Conservation (phyloP, 1,140 invertebrate genomes). For the Trachelipus rathkii region DNA sequence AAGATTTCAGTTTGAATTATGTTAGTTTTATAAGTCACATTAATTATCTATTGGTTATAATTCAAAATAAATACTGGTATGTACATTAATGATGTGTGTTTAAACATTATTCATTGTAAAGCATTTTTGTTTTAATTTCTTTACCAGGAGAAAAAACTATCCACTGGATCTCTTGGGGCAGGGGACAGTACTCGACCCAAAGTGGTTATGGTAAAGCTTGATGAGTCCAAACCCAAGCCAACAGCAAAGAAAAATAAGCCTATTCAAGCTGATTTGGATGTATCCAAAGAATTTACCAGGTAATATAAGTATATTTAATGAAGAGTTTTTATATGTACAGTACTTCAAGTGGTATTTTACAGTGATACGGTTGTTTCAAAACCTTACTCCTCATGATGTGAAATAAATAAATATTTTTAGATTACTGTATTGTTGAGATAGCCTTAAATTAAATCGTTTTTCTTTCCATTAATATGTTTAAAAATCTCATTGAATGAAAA, state of each 20-base stretch:
- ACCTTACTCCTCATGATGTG: no score
- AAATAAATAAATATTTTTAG: no score
- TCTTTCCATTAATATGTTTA: no score
- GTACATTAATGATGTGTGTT: background rate
- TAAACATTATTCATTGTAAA: background rate
- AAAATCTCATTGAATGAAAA: no score
- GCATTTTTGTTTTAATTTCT: conserved; percentile 23
- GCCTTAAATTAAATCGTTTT: no score
- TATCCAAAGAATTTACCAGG: conserved; percentile 82
- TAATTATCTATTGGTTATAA: background rate
- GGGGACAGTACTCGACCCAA: conserved; percentile 68
- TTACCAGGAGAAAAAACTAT: conserved; percentile 80
- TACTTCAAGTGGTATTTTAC: no score
- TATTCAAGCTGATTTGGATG: conserved; percentile 88
- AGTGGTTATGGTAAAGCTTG: conserved; percentile 88
- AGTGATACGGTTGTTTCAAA: no score
- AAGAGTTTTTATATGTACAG: no score
- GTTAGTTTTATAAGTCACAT: background rate
- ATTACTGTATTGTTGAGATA: no score
- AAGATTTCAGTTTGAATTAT: background rate
- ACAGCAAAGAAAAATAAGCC: conserved; percentile 85
- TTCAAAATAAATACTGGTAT: background rate
- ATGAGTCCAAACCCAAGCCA: conserved; percentile 90
- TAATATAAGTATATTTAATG: background rate
- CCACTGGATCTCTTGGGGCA: conserved; percentile 63